Evolutionary conservation across 2,113 vertebrate genomes (phyloP).

Genomic region (Tauraco erythrolophus): DNA sequence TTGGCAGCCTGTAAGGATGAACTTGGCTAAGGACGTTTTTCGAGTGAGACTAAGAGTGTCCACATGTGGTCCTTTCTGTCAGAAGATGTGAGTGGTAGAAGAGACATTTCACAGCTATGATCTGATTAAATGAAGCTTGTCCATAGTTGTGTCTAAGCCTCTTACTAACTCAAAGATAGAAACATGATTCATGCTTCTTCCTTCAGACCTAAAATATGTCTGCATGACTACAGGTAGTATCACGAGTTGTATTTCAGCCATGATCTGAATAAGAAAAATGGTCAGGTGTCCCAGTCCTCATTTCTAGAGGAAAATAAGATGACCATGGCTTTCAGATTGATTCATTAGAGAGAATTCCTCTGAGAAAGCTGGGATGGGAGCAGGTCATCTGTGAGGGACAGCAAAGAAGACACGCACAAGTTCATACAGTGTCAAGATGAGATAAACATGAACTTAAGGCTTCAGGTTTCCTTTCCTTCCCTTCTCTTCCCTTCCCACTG

Average conservation of each 20-base stretch:
- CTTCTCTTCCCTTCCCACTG: neutral
- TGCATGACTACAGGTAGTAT: neutral
- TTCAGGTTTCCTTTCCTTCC: neutral
- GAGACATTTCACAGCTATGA: slow-evolving; percentile 8
- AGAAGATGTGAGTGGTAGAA: neutral
- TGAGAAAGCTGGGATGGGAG: neutral
- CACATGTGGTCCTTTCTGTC: neutral
- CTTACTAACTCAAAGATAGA: neutral
- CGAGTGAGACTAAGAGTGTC: neutral
- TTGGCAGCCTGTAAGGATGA: slow-evolving; percentile 1
- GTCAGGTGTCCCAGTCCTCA: neutral
- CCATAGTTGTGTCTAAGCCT: neutral
- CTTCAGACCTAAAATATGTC: neutral
- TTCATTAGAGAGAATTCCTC: neutral
- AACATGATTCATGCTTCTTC: neutral
- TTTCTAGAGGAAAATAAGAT: neutral
- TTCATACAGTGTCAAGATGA: neutral
- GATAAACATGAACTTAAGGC: neutral
- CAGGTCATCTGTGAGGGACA: neutral
- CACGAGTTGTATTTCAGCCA: neutral
- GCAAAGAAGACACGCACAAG: neutral
- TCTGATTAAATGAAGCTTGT: slow-evolving; percentile 22
- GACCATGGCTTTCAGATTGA: neutral
- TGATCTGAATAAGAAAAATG: neutral
- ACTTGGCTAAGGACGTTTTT: neutral